Conservation (phyloP, 2,888 invertebrate species). For the Pollenia labialis region DNA sequence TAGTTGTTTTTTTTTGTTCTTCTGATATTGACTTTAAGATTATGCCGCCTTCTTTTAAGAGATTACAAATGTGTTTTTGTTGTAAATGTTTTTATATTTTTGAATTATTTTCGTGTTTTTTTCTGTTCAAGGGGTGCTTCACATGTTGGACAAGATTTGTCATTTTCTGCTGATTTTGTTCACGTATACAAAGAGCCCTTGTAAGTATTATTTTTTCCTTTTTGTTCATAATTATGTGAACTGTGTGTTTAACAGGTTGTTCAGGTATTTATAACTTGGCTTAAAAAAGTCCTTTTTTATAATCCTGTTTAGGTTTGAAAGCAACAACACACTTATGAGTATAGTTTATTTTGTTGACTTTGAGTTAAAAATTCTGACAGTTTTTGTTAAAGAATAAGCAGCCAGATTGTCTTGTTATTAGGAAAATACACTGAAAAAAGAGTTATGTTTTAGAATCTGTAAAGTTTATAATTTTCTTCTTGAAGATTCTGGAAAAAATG, state of each 20-base stretch:
- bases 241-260: slow-evolving; percentile 57
- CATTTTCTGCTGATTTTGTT: slow-evolving; percentile 49
- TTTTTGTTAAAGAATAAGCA: slow-evolving; percentile 38
- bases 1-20: slow-evolving; percentile 39
- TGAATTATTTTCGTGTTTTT: slow-evolving; percentile 4
- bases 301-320: slow-evolving; percentile 59
- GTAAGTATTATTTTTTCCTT: slow-evolving; percentile 44
- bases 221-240: slow-evolving; percentile 35
- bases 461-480: too few relatives aligned
- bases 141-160: slow-evolving; percentile 63
- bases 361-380: slow-evolving; percentile 7
- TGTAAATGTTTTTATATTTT: not conserved
- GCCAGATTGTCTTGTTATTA: slow-evolving; percentile 27
- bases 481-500: too few relatives aligned
- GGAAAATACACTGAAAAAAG: slow-evolving; percentile 5
- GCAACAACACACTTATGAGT: slow-evolving; percentile 44
- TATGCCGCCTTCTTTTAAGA: slow-evolving; percentile 67
- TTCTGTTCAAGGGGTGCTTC: slow-evolving; percentile 39
- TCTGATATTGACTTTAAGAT: slow-evolving; percentile 72
- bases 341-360: slow-evolving; percentile 45
- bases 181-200: slow-evolving; percentile 5
- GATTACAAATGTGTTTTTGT: slow-evolving; percentile 61
- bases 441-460: not conserved
- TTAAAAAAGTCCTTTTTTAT: slow-evolving; percentile 43
- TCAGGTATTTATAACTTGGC: slow-evolving; percentile 57